phyloP scores from a whole-genome alignment of 2,113 vertebrate species.

The Otocyon megalotis region DNA sequence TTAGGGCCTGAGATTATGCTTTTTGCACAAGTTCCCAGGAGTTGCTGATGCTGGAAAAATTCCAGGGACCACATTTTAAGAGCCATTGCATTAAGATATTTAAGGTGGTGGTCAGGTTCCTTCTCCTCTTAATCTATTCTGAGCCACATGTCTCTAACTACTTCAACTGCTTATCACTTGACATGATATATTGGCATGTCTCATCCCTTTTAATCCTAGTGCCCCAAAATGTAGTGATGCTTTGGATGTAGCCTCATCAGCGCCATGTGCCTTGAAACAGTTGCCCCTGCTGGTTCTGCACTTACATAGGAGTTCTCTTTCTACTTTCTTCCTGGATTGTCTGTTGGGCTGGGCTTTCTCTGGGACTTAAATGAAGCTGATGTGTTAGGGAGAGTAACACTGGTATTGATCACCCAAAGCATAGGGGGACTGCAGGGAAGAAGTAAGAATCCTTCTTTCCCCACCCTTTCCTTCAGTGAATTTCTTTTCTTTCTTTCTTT shows the following conservation, averaged over 20 bases:
- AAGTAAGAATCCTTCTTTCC: neutral
- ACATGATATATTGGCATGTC: constrained; percentile 16
- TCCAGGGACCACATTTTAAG: neutral
- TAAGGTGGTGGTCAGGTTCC: neutral
- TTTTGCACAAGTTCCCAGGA: constrained; percentile 15
- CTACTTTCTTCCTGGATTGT: neutral
- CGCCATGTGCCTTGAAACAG: neutral
- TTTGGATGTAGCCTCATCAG: neutral
- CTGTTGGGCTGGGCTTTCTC: neutral
- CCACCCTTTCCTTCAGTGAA: too few species aligned
- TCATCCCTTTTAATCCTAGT: neutral
- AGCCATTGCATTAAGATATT: neutral
- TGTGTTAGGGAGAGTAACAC: neutral
- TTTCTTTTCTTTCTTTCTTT: too few species aligned
- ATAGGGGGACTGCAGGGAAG: neutral
- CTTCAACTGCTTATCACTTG: neutral
- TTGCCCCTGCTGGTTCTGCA: neutral
- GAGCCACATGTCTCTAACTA: neutral
- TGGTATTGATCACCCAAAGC: neutral
- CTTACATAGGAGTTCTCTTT: neutral
- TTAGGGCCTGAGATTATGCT: neutral
- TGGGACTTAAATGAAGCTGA: neutral
- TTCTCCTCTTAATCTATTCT: constrained; percentile 21
- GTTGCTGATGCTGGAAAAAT: neutral
- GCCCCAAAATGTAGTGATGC: neutral